Evolutionary conservation across 2,797 vertebrate genomes (phyloP), one percentile per base, ranked within the genome.

Genomic region (Sebastes itinus): DNA sequence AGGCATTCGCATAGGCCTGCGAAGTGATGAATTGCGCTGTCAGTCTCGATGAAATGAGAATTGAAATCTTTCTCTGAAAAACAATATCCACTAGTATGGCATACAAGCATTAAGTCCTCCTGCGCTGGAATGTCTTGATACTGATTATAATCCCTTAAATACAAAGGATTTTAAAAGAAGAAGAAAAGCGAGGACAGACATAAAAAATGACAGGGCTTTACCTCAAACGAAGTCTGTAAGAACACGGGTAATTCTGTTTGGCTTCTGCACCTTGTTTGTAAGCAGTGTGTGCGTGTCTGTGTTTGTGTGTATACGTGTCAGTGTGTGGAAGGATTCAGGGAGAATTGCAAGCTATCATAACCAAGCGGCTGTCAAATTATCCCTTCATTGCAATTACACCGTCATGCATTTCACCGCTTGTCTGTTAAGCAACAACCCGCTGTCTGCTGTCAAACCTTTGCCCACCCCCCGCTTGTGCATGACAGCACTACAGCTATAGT

Each of bases 301-400:
- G 22, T 64, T 35, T 64, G 62, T 64, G 52, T 54, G 4, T 32
- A 58, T 72, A 1, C n/a, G 56, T 79, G 85, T 81, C 30, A 59
- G 42, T 61, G 42, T 61, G 68, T 62, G 42, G 14, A 20, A 72
- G 82, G 77, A 72, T 83, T 90, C 72, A 72, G 76, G 67, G 80
- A 90, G 88, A 92, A 91, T 85, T 88, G 88, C 56, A 66, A 78
- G 87, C 84, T 91, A 92, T 92, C 91, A 90, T 92, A 90, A 90
- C 87, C 83, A 89, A 93, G 81, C 69, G 54, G 74, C 91, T 94
- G 94, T 94, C 93, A 94, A 93, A 95, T 93, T 81, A 93, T 94
- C 88, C 84, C 77, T 84, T 93, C 89, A 90, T 83, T 92, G 71
- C 90, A 94, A 93, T 94, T 93, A 91, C 88, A 86, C 84, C 49